phyloP scores from a whole-genome alignment of 2,797 vertebrate genomes.

The Mus spretus region DNA sequence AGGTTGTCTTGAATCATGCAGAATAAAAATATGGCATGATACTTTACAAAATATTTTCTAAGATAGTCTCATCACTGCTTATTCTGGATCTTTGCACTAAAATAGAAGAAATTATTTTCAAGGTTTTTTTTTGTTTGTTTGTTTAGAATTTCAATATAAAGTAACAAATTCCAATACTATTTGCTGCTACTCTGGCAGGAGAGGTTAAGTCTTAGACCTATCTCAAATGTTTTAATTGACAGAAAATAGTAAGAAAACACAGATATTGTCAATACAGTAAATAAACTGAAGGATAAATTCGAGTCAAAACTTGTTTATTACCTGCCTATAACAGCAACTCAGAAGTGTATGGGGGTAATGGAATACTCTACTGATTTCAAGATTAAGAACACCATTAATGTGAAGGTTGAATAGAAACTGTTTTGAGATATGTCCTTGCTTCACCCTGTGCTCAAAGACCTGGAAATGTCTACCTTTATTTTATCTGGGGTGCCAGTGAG shows the following conservation, averaged over 20 bases:
- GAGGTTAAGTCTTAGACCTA: not conserved
- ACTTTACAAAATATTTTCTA: conserved; percentile 56
- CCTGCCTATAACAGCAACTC: not conserved
- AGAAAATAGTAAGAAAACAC: not conserved
- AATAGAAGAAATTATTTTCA: not conserved
- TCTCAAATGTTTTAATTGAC: not conserved
- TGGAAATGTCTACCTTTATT: conserved; percentile 66
- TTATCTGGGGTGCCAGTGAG: not conserved
- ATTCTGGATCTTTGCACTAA: conserved; percentile 4
- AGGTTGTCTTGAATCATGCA: not conserved
- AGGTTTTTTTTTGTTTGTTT: conserved; percentile 56
- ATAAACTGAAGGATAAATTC: conserved; percentile 32
- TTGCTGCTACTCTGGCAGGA: not conserved
- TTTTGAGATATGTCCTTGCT: conserved; percentile 45
- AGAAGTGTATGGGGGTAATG: conserved; percentile 26
- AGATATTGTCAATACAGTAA: not conserved
- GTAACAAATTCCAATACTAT: not conserved
- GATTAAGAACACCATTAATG: conserved; percentile 55
- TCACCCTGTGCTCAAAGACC: conserved; percentile 45
- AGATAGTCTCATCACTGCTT: not conserved
- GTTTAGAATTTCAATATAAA: conserved; percentile 2
- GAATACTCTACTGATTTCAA: conserved; percentile 60
- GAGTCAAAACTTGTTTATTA: conserved; percentile 35
- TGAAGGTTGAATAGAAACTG: conserved; percentile 53
- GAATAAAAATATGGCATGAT: not conserved